Evolutionary conservation across 2,888 invertebrate species (phyloP), one percentile per base, ranked within the genome.

Genomic region (Metellina segmentata): DNA sequence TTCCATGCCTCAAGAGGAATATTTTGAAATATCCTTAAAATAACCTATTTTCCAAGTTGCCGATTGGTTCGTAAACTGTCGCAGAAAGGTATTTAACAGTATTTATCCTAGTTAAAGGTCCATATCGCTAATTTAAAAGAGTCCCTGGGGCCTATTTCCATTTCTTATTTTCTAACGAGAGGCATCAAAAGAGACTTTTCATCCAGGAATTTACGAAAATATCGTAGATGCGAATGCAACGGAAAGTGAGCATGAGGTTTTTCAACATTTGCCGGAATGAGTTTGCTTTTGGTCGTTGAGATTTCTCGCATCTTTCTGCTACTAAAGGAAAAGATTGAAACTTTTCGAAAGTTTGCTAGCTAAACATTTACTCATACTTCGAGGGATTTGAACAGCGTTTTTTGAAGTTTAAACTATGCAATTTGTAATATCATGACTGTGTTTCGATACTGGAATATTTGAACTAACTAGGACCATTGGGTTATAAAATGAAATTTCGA

Each of bases 61-160:
- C 1, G 34, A 34, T 34, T 34, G 34, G 34, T 34, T 34, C 34
- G 1, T 34, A 34, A 34, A 34, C 34, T 34, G 51, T 49, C 34
- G 7, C 75, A 75, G 75, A 75, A 75, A 49, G 11, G 82, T 72
- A 71, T 70, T 83, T 83, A 83, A 72, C 51, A 72, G 82, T 71
- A 72, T 83, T 61, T 61, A 51, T 71, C 72, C 72, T 83, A 71
- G 72, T 83, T 83, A 83, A 83, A 83, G 52, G 72, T 72, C 19
- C 61, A 61, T 61, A 51, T 70, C 82, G 51, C 71, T 83, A 83
- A 83, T 51, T 69, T 49, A 49, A 83, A 83, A 19, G 51, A 51
- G 49, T 83, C 82, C 82, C 82, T 51, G 61, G 72, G 82, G 82
- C 82, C 69, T 83, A 83, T 83, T 83, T 83, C 71, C 70, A 49